Percentiles rank a stretch among this genome's conserved stretches.
Conservation (phyloP, 2,113 vertebrate species). For the Orthochromis indermauri region DNA sequence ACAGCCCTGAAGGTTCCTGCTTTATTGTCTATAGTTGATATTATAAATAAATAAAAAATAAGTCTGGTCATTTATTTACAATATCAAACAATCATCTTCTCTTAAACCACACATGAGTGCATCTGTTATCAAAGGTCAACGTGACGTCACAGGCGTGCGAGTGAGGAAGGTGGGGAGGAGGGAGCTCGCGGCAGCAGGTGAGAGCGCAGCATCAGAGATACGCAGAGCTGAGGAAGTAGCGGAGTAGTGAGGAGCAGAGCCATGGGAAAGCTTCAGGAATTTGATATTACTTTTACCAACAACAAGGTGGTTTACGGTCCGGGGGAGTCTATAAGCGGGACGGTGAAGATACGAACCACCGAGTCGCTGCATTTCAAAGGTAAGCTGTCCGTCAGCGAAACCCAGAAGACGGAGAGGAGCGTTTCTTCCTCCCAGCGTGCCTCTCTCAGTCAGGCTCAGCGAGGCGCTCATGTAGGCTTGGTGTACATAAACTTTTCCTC, state of each 20-base stretch:
- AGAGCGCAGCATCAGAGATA: slow-evolving; percentile 18
- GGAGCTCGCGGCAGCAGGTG: slow-evolving; percentile 45
- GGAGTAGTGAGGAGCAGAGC: neutral
- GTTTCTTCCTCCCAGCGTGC: neutral
- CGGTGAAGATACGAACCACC: slow-evolving; percentile 77
- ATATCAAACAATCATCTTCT: neutral
- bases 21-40: neutral
- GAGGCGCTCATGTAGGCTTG: neutral
- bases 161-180: neutral
- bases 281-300: slow-evolving; percentile 82
- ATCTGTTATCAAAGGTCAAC: neutral
- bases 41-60: neutral
- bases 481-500: slow-evolving; percentile 24
- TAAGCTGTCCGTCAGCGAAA: slow-evolving; percentile 47
- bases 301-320: slow-evolving; percentile 89
- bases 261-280: slow-evolving; percentile 93
- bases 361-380: slow-evolving; percentile 83
- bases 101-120: neutral
- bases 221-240: neutral
- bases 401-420: neutral
- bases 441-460: neutral
- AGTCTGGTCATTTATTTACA: neutral
- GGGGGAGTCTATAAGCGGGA: slow-evolving; percentile 84
- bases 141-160: slow-evolving; percentile 36
- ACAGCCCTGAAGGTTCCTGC: neutral